Conservation (phyloP, 92 coral and sea anemone species). For the Palythoa heliodiscus region DNA sequence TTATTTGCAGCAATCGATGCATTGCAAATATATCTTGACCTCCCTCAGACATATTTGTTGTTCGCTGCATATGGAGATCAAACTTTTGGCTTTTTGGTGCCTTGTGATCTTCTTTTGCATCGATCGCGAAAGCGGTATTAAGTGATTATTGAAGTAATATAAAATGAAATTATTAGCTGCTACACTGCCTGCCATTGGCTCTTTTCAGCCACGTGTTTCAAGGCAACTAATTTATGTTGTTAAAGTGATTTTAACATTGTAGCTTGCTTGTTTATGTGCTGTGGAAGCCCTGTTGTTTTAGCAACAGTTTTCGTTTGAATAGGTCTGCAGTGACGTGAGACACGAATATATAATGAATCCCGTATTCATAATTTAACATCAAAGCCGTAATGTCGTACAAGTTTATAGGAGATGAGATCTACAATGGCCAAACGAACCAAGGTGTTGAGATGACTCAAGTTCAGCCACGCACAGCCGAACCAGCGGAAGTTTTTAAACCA, state of each 20-base stretch:
- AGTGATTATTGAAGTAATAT: too few relatives aligned
- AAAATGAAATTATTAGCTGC: not conserved
- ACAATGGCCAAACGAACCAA: not conserved
- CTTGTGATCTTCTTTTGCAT: too few relatives aligned
- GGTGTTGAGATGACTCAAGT: slow-evolving; percentile 40
- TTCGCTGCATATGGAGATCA: too few relatives aligned
- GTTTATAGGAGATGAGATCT: slow-evolving; percentile 2
- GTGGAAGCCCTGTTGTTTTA: not conserved
- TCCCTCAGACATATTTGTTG: too few relatives aligned
- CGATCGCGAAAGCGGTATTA: too few relatives aligned
- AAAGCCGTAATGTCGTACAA: slow-evolving; percentile 7
- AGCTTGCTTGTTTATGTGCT: not conserved
- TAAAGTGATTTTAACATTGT: not conserved
- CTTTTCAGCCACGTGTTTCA: not conserved
- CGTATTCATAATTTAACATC: slow-evolving; percentile 1
- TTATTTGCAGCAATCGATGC: too few relatives aligned
- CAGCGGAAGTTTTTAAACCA: slow-evolving; percentile 14
- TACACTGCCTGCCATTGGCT: not conserved
- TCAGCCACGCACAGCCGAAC: slow-evolving; percentile 1
- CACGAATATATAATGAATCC: not conserved
- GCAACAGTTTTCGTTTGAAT: slow-evolving; percentile 2
- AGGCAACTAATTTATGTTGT: not conserved
- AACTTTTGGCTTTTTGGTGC: too few relatives aligned
- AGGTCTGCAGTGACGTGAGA: not conserved
- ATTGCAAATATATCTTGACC: too few relatives aligned